Conservation (phyloP, 2,113 vertebrate species). For the Xiphophorus hellerii region DNA sequence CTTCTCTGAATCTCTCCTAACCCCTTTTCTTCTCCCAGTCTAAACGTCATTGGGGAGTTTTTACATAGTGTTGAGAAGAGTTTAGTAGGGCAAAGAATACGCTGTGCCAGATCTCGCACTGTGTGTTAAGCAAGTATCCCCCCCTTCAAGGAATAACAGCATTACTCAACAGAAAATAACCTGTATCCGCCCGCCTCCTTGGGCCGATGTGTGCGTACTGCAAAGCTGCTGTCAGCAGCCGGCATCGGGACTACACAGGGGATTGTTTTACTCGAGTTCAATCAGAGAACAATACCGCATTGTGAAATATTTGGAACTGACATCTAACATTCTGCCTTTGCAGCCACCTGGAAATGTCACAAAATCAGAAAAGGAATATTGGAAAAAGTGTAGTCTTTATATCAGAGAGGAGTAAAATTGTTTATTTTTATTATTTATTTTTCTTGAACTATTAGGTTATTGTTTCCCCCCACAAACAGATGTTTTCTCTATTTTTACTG, state of each 20-base stretch:
- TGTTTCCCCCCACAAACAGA: constrained; percentile 12
- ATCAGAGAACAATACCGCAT: constrained; percentile 60
- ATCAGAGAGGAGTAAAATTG: constrained; percentile 9
- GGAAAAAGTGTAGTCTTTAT: constrained; percentile 13
- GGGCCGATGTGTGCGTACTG: constrained; percentile 37
- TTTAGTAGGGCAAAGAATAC: constrained; percentile 75
- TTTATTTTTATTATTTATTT: not conserved
- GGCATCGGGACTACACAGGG: constrained; percentile 30
- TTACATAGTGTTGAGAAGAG: constrained; percentile 70
- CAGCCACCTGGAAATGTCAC: constrained; percentile 37
- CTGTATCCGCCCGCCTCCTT: constrained; percentile 53
- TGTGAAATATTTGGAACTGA: constrained; percentile 46
- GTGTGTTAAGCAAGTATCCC: constrained; percentile 64
- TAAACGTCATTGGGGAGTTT: constrained; percentile 64
- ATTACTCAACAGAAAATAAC: constrained; percentile 72
- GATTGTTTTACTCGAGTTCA: constrained; percentile 60
- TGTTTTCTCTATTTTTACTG: constrained; percentile 24
- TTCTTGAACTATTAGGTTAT: not conserved
- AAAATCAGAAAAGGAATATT: constrained; percentile 10
- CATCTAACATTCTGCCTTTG: constrained; percentile 12
- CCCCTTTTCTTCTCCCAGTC: constrained; percentile 38
- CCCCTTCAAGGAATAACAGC: constrained; percentile 63
- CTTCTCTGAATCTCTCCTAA: constrained; percentile 24
- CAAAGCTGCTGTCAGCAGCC: constrained; percentile 54
- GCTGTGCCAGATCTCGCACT: constrained; percentile 56